A percentile compares a stretch with the other conserved stretches of the same genome.
phyloP scores from a whole-genome alignment of 2,113 vertebrate genomes.

The Bostrychus sinensis region DNA sequence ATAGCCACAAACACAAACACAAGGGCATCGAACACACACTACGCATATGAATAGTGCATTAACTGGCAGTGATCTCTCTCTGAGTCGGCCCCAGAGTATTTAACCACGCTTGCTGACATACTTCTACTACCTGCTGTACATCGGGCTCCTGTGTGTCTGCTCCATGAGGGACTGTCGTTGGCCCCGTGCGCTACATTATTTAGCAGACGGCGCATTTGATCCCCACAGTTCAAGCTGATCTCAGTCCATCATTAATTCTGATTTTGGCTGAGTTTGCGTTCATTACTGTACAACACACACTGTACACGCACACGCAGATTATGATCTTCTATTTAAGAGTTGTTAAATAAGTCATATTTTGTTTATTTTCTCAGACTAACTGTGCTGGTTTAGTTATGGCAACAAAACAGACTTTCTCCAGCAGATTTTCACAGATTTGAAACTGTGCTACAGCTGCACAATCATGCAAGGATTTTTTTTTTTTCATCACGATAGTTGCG shows the following conservation, averaged over 20 bases:
- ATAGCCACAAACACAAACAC: slow-evolving; percentile 57
- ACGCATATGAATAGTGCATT: slow-evolving; percentile 34
- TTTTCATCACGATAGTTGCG: too few species aligned
- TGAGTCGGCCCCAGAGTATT: slow-evolving; percentile 45
- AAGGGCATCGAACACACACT: slow-evolving; percentile 8
- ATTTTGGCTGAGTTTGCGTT: slow-evolving; percentile 51
- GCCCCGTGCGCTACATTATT: slow-evolving; percentile 71
- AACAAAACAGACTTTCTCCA: slow-evolving; percentile 46
- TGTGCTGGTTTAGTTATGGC: slow-evolving; percentile 51
- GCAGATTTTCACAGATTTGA: slow-evolving; percentile 17
- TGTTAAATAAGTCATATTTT: slow-evolving; percentile 57
- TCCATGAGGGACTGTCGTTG: slow-evolving; percentile 62
- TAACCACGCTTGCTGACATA: slow-evolving; percentile 64
- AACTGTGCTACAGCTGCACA: not conserved
- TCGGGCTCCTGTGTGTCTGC: slow-evolving; percentile 43
- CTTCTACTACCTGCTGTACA: slow-evolving; percentile 64
- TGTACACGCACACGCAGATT: slow-evolving; percentile 27
- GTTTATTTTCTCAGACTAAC: slow-evolving; percentile 52
- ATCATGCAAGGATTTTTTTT: not conserved
- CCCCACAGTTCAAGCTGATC: slow-evolving; percentile 58
- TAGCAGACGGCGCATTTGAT: slow-evolving; percentile 74
- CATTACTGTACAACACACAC: slow-evolving; percentile 31
- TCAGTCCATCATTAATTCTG: slow-evolving; percentile 70
- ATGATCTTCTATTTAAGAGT: slow-evolving; percentile 39
- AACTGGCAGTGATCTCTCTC: slow-evolving; percentile 50